These are phyloP conservation scores for Reticulitermes lucifugus DNA, from an alignment of 2,888 invertebrate species.

Conservation along the genomic window DNA sequence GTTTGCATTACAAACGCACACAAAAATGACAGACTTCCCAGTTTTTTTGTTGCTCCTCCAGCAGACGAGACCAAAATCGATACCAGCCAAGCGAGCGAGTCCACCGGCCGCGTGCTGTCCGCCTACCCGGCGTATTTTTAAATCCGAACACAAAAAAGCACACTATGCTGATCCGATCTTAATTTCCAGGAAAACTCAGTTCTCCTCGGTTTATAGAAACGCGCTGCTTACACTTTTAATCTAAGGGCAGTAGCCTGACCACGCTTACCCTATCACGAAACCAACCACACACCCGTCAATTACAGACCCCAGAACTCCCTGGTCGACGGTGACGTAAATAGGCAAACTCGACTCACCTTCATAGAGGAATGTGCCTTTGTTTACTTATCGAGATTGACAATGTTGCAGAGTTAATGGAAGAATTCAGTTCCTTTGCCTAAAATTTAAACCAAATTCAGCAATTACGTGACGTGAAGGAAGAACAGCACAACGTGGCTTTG, in stretches of 20 bases:
- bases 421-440: too few relatives aligned
- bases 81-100: conserved; percentile 31
- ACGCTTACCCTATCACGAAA: conserved; percentile 21
- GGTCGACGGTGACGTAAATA: not conserved
- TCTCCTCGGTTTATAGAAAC: not conserved
- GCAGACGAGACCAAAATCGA: conserved; percentile 41
- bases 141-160: not conserved
- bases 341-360: too few relatives aligned
- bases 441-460: too few relatives aligned
- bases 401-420: too few relatives aligned
- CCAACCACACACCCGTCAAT: not conserved
- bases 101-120: not conserved
- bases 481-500: too few relatives aligned
- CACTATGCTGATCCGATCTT: conserved; percentile 17
- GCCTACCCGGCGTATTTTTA: conserved; percentile 33
- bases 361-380: too few relatives aligned
- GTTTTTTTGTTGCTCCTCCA: conserved; percentile 25
- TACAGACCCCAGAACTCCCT: not conserved
- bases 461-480: too few relatives aligned
- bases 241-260: not conserved
- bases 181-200: conserved; percentile 3
- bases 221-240: not conserved
- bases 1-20: conserved; percentile 6
- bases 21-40: conserved; percentile 24
- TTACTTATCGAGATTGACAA: too few relatives aligned